Percentiles rank a stretch among this genome's conserved stretches.
Evolutionary conservation across 1,140 invertebrate genomes (phyloP).

Genomic region (Galleria mellonella): DNA sequence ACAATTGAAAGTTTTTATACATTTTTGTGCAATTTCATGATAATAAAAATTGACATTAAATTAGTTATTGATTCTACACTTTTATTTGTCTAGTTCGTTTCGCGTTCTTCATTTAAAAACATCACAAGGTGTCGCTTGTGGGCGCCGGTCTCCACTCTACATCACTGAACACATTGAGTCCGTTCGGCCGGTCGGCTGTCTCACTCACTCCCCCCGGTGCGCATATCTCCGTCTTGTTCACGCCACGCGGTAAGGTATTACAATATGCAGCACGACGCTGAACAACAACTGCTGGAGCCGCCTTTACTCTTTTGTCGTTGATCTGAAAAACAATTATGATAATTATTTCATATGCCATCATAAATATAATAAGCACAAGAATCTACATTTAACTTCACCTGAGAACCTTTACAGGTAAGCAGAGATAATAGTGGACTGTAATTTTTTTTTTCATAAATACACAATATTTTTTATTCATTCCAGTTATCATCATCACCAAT

Average conservation of each 20-base stretch:
- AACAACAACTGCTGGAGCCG: conserved; percentile 93
- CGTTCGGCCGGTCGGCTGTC: conserved; percentile 13
- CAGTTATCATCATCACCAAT: too few relatives aligned
- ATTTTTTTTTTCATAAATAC: too few relatives aligned
- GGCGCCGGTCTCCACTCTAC: conserved; percentile 19
- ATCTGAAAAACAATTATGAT: conserved; percentile 87
- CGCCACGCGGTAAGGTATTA: conserved; percentile 73
- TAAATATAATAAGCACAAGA: too few relatives aligned
- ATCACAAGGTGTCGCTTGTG: conserved; percentile 28
- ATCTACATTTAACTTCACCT: too few relatives aligned
- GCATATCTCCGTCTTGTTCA: not conserved
- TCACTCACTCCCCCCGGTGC: conserved; percentile 6
- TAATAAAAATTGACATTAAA: conserved; percentile 7
- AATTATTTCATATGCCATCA: too few relatives aligned
- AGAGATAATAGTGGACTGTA: too few relatives aligned
- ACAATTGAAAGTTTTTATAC: conserved; percentile 3
- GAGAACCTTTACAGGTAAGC: too few relatives aligned
- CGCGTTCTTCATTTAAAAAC: conserved; percentile 40
- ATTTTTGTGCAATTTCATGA: conserved; percentile 21
- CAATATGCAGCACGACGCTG: conserved; percentile 92
- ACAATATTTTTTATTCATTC: too few relatives aligned
- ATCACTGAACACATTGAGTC: conserved; percentile 65
- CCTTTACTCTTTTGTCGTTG: conserved; percentile 96
- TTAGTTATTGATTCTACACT: conserved; percentile 1
- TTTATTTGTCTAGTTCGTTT: not conserved